These are phyloP conservation scores for Spisula solida DNA, from an alignment of 2,888 invertebrate genomes.

Conservation along the genomic window DNA sequence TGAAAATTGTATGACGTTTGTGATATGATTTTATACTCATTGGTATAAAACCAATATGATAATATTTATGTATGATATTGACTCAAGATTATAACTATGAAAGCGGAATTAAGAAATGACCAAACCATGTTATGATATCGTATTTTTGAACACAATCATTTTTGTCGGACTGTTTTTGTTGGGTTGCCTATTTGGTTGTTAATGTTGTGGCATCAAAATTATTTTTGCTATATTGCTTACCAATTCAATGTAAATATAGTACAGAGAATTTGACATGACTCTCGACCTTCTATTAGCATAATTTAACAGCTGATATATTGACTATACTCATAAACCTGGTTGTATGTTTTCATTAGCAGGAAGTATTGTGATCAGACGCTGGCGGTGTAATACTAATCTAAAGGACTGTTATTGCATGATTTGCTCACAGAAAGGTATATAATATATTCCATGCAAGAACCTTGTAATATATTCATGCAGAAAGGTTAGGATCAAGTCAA, in stretches of 20 bases:
- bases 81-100: not conserved
- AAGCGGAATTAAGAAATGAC: not conserved
- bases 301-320: not conserved
- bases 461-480: too few relatives aligned
- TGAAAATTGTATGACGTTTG: not conserved
- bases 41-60: not conserved
- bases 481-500: not conserved
- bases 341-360: too few relatives aligned
- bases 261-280: not conserved
- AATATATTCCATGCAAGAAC: not conserved
- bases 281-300: not conserved
- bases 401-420: too few relatives aligned
- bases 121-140: not conserved
- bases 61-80: slow-evolving; percentile 1
- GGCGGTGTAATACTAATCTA: too few relatives aligned
- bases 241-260: not conserved
- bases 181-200: not conserved
- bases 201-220: not conserved
- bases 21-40: not conserved
- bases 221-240: not conserved
- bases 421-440: not conserved
- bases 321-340: too few relatives aligned
- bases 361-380: too few relatives aligned
- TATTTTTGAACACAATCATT: not conserved
- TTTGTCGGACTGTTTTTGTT: not conserved